Conservation (phyloP, 2,113 vertebrate genomes). For the Aix galericulata region DNA sequence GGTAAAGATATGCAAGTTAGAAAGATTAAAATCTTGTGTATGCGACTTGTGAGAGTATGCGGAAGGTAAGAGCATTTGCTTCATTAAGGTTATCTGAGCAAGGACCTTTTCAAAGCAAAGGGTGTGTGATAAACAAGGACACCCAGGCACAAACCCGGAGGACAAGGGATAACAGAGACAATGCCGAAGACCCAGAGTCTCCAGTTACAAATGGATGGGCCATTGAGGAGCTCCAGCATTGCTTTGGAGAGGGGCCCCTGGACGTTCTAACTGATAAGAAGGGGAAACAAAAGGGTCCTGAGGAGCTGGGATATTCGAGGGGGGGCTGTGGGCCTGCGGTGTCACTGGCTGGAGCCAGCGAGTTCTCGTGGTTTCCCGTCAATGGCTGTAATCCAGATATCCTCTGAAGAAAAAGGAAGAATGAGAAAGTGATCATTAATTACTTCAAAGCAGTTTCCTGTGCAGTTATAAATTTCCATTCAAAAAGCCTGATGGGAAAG, state of each 20-base stretch:
- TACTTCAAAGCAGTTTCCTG: not conserved
- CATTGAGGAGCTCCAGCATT: not conserved
- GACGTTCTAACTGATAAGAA: not conserved
- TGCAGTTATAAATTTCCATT: not conserved
- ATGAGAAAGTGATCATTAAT: not conserved
- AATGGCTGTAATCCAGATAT: not conserved
- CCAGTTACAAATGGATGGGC: not conserved
- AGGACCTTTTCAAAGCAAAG: not conserved
- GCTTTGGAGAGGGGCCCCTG: not conserved
- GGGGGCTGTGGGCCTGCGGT: not conserved
- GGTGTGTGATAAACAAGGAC: not conserved
- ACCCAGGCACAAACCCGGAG: not conserved
- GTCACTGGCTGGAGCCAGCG: not conserved
- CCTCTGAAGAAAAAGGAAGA: not conserved
- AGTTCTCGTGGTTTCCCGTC: not conserved
- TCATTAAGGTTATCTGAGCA: not conserved
- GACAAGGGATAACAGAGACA: not conserved
- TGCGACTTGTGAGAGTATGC: accelerated
- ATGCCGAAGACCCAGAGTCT: not conserved
- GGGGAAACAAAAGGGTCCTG: not conserved
- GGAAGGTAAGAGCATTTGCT: not conserved
- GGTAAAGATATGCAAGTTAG: not conserved
- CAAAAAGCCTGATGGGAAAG: not conserved
- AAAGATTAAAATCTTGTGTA: not conserved
- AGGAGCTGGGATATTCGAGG: not conserved